Evolutionary conservation across 2,888 invertebrate genomes (phyloP).

Genomic region (Augochlorella aurata): DNA sequence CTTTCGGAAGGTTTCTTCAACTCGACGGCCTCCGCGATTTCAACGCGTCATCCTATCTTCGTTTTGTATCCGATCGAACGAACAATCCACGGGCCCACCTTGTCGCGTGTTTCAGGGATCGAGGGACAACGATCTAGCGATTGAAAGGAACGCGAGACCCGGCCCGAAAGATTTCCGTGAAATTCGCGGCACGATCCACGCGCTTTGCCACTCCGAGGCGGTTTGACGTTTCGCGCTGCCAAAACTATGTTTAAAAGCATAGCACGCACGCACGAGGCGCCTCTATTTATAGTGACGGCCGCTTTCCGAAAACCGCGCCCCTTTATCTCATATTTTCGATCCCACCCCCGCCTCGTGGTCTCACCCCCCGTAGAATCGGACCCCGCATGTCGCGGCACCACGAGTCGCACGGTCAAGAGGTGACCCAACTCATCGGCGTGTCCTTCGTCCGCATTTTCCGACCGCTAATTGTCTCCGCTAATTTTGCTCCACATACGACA

Average conservation of each 20-base stretch:
- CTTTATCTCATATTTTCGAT: conserved; percentile 56
- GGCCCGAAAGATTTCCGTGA: conserved; percentile 29
- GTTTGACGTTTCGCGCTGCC: conserved; percentile 81
- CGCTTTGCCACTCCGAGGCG: conserved; percentile 76
- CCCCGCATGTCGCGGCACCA: neutral
- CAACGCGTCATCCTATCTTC: neutral
- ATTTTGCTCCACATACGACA: neutral
- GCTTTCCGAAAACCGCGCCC: conserved; percentile 72
- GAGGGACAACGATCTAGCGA: neutral
- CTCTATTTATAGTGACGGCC: conserved; percentile 77
- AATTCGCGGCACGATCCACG: conserved; percentile 71
- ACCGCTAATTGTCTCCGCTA: neutral
- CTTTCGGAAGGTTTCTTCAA: neutral
- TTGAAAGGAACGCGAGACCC: neutral
- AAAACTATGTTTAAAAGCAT: conserved; percentile 81
- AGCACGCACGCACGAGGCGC: conserved; percentile 75
- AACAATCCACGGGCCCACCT: neutral
- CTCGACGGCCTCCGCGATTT: neutral
- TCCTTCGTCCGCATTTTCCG: neutral
- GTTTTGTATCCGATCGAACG: neutral
- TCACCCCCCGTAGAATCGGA: conserved; percentile 13
- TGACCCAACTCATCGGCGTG: neutral
- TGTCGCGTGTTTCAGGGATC: neutral
- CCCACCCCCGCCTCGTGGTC: conserved; percentile 37
- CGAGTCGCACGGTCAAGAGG: neutral